phyloP scores from a whole-genome alignment of 2,113 vertebrate species.

The Leiothrix lutea region DNA sequence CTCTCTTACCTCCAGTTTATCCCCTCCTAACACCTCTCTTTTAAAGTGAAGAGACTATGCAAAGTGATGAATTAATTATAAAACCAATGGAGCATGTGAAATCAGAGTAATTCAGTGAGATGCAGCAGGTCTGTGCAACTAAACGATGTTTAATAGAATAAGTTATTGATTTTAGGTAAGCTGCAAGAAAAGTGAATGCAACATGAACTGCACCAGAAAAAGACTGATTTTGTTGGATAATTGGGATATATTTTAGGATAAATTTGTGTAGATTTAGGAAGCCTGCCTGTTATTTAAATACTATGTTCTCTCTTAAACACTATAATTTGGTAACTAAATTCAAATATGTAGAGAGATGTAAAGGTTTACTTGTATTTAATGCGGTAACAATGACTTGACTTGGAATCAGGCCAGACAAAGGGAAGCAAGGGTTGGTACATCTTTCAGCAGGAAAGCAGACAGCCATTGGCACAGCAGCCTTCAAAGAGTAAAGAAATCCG shows the following conservation, averaged over 20 bases:
- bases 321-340: background rate
- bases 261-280: background rate
- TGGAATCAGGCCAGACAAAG: conserved; percentile 29
- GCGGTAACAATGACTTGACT: background rate
- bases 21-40: background rate
- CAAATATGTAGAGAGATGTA: background rate
- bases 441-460: background rate
- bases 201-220: background rate
- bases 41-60: background rate
- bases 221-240: background rate
- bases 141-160: background rate
- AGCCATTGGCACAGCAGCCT: background rate
- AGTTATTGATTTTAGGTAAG: background rate
- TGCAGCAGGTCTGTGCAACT: background rate
- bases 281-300: background rate
- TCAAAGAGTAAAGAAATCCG: background rate
- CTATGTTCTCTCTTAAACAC: background rate
- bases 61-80: background rate
- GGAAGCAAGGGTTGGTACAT: background rate
- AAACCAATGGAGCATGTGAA: background rate
- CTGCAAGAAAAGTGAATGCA: background rate
- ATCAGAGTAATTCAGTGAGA: background rate
- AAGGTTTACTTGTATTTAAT: background rate
- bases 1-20: background rate
- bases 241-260: background rate